Conservation (phyloP, 2,113 vertebrate species). For the Apaloderma vittatum region DNA sequence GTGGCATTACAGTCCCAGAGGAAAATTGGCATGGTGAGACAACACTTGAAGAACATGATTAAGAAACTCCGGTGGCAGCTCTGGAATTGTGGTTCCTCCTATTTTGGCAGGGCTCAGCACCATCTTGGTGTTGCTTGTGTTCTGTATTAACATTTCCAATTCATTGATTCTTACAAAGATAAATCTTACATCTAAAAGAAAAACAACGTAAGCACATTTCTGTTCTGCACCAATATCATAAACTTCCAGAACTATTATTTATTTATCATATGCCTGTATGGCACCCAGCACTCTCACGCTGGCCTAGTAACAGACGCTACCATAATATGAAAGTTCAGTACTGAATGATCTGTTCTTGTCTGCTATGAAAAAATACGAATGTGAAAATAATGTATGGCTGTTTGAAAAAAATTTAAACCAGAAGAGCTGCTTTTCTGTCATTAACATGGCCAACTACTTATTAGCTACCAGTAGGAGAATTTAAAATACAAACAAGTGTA, state of each 20-base stretch:
- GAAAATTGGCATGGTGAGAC: neutral
- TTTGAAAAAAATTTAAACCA: neutral
- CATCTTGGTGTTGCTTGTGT: accelerated
- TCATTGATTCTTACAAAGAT: neutral
- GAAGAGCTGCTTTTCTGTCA: neutral
- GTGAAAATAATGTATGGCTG: neutral
- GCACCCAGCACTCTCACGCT: neutral
- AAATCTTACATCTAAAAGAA: neutral
- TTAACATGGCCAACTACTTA: neutral
- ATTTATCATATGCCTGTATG: accelerated
- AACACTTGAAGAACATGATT: neutral
- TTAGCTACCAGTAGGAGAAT: neutral
- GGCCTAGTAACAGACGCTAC: neutral
- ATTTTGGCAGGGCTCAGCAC: neutral
- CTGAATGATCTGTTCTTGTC: neutral
- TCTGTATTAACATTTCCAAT: neutral
- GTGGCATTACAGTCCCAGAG: neutral
- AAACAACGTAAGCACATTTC: neutral
- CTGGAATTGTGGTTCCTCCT: neutral
- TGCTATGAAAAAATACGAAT: neutral
- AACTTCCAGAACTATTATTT: neutral
- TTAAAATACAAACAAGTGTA: neutral
- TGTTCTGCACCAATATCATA: neutral
- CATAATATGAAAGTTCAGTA: neutral
- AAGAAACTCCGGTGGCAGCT: neutral